Percentiles rank a stretch among this genome's conserved stretches.
These are phyloP conservation scores for Leguminivora glycinivorella DNA, from an alignment of 1,140 invertebrate genomes.

Conservation along the genomic window DNA sequence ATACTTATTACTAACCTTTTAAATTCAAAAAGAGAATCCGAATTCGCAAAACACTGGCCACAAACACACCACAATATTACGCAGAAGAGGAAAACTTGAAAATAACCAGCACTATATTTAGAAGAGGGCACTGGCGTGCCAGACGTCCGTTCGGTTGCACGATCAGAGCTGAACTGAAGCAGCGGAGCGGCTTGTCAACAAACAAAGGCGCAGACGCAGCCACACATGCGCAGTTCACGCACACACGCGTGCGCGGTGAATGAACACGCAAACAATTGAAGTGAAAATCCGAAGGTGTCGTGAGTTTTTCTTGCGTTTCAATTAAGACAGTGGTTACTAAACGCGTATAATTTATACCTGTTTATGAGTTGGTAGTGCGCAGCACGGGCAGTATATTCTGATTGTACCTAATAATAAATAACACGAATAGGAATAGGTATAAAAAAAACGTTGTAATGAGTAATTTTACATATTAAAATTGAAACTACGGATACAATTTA, in stretches of 20 bases:
- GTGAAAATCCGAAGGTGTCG: conserved; percentile 29
- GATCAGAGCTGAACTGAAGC: conserved; percentile 46
- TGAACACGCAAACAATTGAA: conserved; percentile 69
- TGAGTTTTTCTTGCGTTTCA: conserved; percentile 5
- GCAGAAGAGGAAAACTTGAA: conserved; percentile 47
- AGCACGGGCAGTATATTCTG: too few relatives aligned
- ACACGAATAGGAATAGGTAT: too few relatives aligned
- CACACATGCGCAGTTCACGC: conserved; percentile 63
- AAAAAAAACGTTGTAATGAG: too few relatives aligned
- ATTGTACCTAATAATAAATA: too few relatives aligned
- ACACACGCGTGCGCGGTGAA: conserved; percentile 53
- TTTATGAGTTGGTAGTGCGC: too few relatives aligned
- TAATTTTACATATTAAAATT: too few relatives aligned
- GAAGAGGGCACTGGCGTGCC: conserved; percentile 22
- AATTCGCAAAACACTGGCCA: conserved; percentile 15
- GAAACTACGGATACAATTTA: too few relatives aligned
- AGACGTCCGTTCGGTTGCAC: conserved; percentile 47
- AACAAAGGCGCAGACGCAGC: conserved; percentile 68
- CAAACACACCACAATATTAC: conserved; percentile 36
- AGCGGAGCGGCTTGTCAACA: conserved; percentile 69
- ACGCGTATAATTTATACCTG: too few relatives aligned
- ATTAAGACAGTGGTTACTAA: background rate
- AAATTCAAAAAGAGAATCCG: background rate
- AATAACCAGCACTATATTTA: conserved; percentile 58
- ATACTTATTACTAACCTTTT: background rate